Evolutionary conservation across 2,113 vertebrate species (phyloP), one percentile per base, ranked within the genome.

Genomic region (Calyptomena viridis): DNA sequence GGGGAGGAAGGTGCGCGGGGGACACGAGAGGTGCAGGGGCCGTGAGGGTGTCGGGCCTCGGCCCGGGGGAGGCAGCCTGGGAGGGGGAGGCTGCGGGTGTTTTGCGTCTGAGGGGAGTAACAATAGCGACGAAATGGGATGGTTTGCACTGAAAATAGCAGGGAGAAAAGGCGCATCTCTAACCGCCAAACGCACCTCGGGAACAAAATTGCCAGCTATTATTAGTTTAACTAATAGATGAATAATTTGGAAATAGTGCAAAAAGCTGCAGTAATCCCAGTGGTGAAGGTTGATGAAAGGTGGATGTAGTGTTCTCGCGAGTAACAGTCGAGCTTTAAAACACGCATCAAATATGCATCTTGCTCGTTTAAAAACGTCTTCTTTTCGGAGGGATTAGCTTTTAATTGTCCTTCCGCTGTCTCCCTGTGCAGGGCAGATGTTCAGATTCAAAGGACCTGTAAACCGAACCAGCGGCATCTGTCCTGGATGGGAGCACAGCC

Each of bases 381-480:
- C 17, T 87, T 81, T 90, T 81, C 14, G 52, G 56, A 74, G 71
- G 92, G 88, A 87, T 95, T 93, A 91, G 67, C 5, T 35, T 78
- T 84, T 90, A 91, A 93, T 85, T 83, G 87, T 89, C 75, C 87
- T 80, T 93, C 91, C 87, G 40, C 91, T 90, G 74, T 74, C 68
- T 94, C 64, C 79, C 89, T 53, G 49, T 67, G 73, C 91, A 30
- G 91, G 97, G 92, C 97, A 96, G 97, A 97, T 96, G 96, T 80
- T 74, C 88, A 72, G 60, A 92, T 97, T 96, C 94, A 90, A 92
- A 96, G 97, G 90, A 94, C 79, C 56, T 49, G 79, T 93, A 97
- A 67, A 95, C 27, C 17, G 69, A 97, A 84, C 92, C 91, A 10
- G 85, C 90, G 31, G 96, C 96, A 96, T 97, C 97, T 97, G 95